These are phyloP conservation scores for Drosophila fulvimacula DNA, from an alignment of 2,888 invertebrate species.

Conservation along the genomic window DNA sequence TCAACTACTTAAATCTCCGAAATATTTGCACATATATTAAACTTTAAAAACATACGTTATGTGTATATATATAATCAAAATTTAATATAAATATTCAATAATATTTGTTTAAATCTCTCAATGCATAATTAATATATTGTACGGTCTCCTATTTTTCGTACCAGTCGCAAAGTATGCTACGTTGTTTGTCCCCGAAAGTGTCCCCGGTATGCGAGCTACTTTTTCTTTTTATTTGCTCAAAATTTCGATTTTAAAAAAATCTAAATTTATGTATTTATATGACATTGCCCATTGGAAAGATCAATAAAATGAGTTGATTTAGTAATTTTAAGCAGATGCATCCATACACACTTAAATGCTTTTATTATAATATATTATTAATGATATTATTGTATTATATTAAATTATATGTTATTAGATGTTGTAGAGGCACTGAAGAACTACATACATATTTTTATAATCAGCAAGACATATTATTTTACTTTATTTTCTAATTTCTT, in stretches of 20 bases:
- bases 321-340: neutral
- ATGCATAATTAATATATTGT: too few species aligned
- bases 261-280: neutral
- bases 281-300: neutral
- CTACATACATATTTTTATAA: too few species aligned
- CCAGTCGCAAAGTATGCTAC: conserved; percentile 7
- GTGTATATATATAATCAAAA: neutral
- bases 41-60: neutral
- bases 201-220: conserved; percentile 10
- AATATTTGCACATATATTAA: neutral
- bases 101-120: neutral
- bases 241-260: neutral
- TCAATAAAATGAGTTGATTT: neutral
- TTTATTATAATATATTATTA: too few species aligned
- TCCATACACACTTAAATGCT: neutral
- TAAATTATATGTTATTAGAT: neutral
- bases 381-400: too few species aligned
- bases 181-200: neutral
- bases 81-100: neutral
- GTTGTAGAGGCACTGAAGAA: too few species aligned
- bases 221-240: neutral
- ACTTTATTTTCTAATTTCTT: neutral
- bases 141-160: neutral
- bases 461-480: too few species aligned
- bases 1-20: neutral